Conservation (phyloP, 1,140 invertebrate genomes). For the Drosophila jambulina region DNA sequence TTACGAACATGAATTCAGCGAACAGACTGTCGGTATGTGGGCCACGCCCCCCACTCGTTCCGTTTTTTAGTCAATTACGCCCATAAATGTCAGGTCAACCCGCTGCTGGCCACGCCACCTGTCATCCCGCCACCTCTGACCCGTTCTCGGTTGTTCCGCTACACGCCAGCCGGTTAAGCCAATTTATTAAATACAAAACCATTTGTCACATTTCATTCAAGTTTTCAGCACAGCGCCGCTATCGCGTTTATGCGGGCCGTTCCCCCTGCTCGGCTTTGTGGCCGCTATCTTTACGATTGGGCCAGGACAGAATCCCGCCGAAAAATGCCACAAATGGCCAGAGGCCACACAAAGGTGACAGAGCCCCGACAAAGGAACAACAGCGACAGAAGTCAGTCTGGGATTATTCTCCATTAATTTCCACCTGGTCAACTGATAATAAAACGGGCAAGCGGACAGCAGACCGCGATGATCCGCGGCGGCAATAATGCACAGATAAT, state of each 20-base stretch:
- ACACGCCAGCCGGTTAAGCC: constrained; percentile 71
- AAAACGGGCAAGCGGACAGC: constrained; percentile 34
- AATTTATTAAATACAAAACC: constrained; percentile 82
- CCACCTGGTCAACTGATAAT: constrained; percentile 70
- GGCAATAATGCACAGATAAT: constrained; percentile 64
- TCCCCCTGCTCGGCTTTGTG: constrained; percentile 21
- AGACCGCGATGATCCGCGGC: constrained; percentile 20
- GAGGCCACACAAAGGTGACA: constrained; percentile 47
- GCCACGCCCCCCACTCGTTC: constrained; percentile 41
- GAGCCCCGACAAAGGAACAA: constrained; percentile 14
- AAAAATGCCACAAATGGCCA: constrained; percentile 45
- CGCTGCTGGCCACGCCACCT: constrained; percentile 12
- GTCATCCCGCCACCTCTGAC: constrained; percentile 8
- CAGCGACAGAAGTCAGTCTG: constrained; percentile 59
- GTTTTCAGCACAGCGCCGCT: constrained; percentile 53
- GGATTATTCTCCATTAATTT: constrained; percentile 78
- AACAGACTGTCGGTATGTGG: constrained; percentile 5
- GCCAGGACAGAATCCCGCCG: constrained; percentile 33
- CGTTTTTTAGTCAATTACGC: constrained; percentile 67
- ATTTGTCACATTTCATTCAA: constrained; percentile 81
- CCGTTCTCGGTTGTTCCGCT: constrained; percentile 23
- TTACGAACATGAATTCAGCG: not conserved
- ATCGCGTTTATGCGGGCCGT: constrained; percentile 15
- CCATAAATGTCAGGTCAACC: constrained; percentile 58
- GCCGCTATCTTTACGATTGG: constrained; percentile 73